Percentiles rank a stretch among this genome's conserved stretches.
These are phyloP conservation scores for Nephotettix cincticeps DNA, from an alignment of 1,140 invertebrate species.

Conservation along the genomic window DNA sequence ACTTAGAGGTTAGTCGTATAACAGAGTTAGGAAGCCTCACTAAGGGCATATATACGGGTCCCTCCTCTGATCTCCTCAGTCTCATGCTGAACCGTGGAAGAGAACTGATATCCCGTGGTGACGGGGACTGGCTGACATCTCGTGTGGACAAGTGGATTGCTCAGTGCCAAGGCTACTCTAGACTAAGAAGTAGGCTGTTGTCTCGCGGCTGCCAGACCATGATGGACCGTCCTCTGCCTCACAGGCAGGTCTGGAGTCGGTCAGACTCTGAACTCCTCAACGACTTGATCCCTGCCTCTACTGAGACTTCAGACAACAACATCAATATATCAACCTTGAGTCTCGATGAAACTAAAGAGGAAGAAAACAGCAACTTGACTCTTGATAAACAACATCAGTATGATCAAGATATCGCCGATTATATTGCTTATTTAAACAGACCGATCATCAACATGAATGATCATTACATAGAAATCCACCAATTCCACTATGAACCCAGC, in stretches of 20 bases:
- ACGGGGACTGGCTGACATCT: slow-evolving; percentile 1
- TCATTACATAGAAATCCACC: slow-evolving; percentile 26
- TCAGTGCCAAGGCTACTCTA: slow-evolving; percentile 14
- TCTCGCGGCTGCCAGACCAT: slow-evolving; percentile 27
- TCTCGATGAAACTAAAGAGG: not conserved
- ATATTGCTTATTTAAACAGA: slow-evolving; percentile 15
- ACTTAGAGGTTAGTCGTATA: too few species aligned
- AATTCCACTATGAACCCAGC: slow-evolving; percentile 9
- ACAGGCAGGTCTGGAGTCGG: not conserved
- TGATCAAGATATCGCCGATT: slow-evolving; percentile 21
- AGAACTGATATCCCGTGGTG: not conserved
- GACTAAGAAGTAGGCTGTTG: slow-evolving; percentile 11
- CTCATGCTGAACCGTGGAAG: not conserved
- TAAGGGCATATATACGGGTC: too few species aligned
- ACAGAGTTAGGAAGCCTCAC: slow-evolving; percentile 4
- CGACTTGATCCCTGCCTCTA: not conserved
- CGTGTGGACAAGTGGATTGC: slow-evolving; percentile 17
- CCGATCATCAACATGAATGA: slow-evolving; percentile 28
- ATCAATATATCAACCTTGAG: too few species aligned
- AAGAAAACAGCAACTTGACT: not conserved
- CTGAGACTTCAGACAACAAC: not conserved
- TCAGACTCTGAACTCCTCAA: not conserved
- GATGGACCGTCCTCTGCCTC: slow-evolving; percentile 5
- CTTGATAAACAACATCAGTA: not conserved
- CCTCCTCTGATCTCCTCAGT: too few species aligned